phyloP scores from a whole-genome alignment of 2,113 vertebrate genomes.

The Pseudopodoces humilis region DNA sequence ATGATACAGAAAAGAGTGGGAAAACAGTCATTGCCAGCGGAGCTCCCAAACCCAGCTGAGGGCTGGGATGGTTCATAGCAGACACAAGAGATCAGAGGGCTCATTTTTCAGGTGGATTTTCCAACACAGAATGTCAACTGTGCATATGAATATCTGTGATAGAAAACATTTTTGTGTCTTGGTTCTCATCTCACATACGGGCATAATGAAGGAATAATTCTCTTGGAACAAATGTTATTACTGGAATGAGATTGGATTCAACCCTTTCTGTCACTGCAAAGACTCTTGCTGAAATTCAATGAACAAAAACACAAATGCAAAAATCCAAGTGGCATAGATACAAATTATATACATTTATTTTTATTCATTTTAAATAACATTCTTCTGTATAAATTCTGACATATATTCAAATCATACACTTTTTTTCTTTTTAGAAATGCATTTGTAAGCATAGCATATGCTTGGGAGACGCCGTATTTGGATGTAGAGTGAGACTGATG shows the following conservation, averaged over 20 bases:
- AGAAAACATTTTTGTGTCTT: neutral
- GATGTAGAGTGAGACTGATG: conserved; percentile 56
- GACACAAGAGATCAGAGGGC: neutral
- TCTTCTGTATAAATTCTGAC: conserved; percentile 83
- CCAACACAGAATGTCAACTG: neutral
- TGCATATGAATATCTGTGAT: neutral
- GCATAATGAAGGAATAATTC: conserved; percentile 22
- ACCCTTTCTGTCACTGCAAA: neutral
- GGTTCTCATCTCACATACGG: neutral
- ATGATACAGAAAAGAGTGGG: neutral
- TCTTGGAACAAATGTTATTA: conserved; percentile 17
- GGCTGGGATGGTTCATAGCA: neutral
- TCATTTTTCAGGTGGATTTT: neutral
- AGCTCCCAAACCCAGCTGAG: neutral
- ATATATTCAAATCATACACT: conserved; percentile 81
- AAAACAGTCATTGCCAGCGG: neutral
- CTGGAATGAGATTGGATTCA: neutral
- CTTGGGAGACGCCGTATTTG: conserved; percentile 50
- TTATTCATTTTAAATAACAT: conserved; percentile 83
- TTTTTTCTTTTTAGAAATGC: conserved; percentile 72
- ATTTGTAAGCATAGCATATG: conserved; percentile 68
- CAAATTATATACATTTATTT: conserved; percentile 87
- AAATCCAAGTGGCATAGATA: conserved; percentile 68
- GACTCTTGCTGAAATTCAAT: neutral
- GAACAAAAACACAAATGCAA: conserved; percentile 58